A percentile compares a stretch with the other conserved stretches of the same genome.
phyloP scores from a whole-genome alignment of 2,113 vertebrate species.

The Boleophthalmus pectinirostris region DNA sequence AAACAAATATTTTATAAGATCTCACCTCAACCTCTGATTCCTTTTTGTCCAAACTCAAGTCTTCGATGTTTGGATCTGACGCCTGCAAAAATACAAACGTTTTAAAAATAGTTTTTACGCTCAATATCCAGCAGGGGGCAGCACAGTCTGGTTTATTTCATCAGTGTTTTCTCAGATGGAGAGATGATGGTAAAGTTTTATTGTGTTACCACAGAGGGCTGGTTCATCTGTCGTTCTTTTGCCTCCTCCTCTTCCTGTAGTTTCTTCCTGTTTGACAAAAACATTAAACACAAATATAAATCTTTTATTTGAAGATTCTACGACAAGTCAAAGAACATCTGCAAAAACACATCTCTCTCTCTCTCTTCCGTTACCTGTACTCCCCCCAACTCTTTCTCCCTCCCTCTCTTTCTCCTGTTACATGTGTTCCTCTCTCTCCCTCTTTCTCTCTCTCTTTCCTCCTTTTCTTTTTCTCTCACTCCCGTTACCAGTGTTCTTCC shows the following conservation, averaged over 20 bases:
- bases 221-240: conserved; percentile 82
- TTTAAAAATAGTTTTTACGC: neutral
- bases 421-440: too few relatives aligned
- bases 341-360: too few relatives aligned
- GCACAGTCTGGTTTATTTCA: neutral
- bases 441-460: too few relatives aligned
- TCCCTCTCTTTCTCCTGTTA: too few relatives aligned
- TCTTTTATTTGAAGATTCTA: too few relatives aligned
- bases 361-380: too few relatives aligned
- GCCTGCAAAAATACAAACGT: neutral
- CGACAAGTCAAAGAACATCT: too few relatives aligned
- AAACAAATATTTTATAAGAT: neutral
- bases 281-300: neutral
- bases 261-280: conserved; percentile 82
- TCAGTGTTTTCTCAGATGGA: neutral
- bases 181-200: too few relatives aligned
- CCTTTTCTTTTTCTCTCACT: too few relatives aligned
- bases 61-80: conserved; percentile 65
- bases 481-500: too few relatives aligned
- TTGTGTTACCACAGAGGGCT: conserved; percentile 80
- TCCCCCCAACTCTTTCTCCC: too few relatives aligned
- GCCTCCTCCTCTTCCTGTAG: conserved; percentile 92
- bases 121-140: neutral
- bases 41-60: conserved; percentile 83
- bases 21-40: conserved; percentile 93